A percentile compares a stretch with the other conserved stretches of the same genome.
Evolutionary conservation across 1,140 invertebrate genomes (phyloP).

Genomic region (Ephestia elutella): DNA sequence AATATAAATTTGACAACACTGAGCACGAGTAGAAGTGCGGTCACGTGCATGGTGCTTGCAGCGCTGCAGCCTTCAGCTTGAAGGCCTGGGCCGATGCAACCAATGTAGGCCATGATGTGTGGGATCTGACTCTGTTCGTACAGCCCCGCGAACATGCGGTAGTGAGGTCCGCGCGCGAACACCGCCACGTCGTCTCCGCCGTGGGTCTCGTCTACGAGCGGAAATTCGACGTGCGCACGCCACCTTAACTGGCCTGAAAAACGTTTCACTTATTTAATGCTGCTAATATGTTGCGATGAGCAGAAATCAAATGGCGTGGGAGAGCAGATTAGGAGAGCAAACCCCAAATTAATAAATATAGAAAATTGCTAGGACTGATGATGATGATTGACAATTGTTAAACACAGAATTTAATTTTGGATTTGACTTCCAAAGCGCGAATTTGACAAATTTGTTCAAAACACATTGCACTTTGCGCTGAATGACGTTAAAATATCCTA

Average conservation of each 20-base stretch:
- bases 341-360: no score
- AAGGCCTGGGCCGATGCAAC: neutral
- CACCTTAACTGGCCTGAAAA: neutral
- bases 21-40: neutral
- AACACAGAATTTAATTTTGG: no score
- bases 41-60: neutral
- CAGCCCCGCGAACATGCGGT: neutral
- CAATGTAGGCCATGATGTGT: slow-evolving; percentile 3
- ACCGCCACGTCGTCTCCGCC: slow-evolving; percentile 6
- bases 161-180: slow-evolving; percentile 4
- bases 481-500: no score
- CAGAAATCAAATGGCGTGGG: neutral
- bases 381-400: no score
- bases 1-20: neutral
- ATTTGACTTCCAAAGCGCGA: no score
- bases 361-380: no score
- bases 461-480: no score
- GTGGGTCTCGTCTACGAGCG: neutral
- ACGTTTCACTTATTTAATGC: neutral
- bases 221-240: neutral
- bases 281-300: neutral
- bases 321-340: no score
- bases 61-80: neutral
- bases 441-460: no score
- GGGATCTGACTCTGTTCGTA: slow-evolving; percentile 7